Percentiles rank a stretch among this genome's conserved stretches.
These are phyloP conservation scores for Macrobrachium nipponense DNA, from an alignment of 1,140 invertebrate species.

Conservation along the genomic window DNA sequence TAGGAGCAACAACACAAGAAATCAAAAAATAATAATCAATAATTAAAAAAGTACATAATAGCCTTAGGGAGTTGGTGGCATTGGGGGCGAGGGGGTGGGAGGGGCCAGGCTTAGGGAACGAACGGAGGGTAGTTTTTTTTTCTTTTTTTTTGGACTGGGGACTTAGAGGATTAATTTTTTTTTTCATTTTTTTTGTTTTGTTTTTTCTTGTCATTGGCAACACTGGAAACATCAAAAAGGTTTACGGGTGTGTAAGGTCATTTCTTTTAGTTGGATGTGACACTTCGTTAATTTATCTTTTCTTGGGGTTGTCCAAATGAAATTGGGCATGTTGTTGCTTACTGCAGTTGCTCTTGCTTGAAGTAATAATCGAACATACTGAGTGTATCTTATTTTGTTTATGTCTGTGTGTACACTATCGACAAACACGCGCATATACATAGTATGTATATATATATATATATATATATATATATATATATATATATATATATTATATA, in stretches of 20 bases:
- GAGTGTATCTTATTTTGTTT: background rate
- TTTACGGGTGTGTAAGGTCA: background rate
- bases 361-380: no score
- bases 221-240: slow-evolving; percentile 16
- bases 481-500: slow-evolving; percentile 30
- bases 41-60: background rate
- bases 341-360: no score
- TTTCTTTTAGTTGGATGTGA: background rate
- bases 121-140: no score
- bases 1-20: slow-evolving; percentile 47
- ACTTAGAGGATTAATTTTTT: no score
- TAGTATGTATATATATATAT: slow-evolving; percentile 20
- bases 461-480: slow-evolving; percentile 30
- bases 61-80: background rate
- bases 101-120: no score
- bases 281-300: no score
- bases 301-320: no score
- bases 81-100: no score
- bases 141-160: no score
- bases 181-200: no score
- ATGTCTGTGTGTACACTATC: background rate
- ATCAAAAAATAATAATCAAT: slow-evolving; percentile 31
- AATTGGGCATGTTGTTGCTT: no score
- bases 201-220: background rate
- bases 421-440: background rate